phyloP scores from a whole-genome alignment of 2,797 vertebrate species.

The Pseudochirops cupreus region DNA sequence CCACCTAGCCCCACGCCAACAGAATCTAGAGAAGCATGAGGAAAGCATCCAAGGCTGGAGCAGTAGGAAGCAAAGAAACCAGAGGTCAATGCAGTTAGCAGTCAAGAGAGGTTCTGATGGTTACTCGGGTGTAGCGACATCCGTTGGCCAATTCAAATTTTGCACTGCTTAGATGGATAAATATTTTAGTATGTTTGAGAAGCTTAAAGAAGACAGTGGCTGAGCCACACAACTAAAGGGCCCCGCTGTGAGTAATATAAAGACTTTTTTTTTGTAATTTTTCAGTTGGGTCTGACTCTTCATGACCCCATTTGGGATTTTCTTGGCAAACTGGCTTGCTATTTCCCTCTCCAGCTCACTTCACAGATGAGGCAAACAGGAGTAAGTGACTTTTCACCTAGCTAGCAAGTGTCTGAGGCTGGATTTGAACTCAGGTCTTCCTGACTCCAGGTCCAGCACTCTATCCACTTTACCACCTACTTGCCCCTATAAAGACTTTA shows the following conservation, averaged over 20 bases:
- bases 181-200: not conserved
- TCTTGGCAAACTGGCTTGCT: not conserved
- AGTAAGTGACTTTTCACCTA: not conserved
- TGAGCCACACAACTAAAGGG: not conserved
- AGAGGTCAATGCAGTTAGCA: not conserved
- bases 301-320: not conserved
- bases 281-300: not conserved
- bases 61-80: not conserved
- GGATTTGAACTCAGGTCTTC: not conserved
- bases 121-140: not conserved
- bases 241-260: not conserved
- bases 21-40: not conserved
- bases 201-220: not conserved
- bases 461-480: not conserved
- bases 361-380: not conserved
- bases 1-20: not conserved
- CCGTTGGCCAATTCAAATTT: not conserved
- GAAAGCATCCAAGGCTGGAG: not conserved
- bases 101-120: not conserved
- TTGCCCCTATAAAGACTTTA: not conserved
- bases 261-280: not conserved
- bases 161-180: not conserved
- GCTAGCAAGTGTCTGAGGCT: not conserved
- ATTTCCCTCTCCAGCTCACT: not conserved
- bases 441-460: not conserved